Percentiles rank a stretch among this genome's conserved stretches.
These are phyloP conservation scores for Drosophila paucipuncta DNA, from an alignment of 2,888 invertebrate genomes.

Conservation along the genomic window DNA sequence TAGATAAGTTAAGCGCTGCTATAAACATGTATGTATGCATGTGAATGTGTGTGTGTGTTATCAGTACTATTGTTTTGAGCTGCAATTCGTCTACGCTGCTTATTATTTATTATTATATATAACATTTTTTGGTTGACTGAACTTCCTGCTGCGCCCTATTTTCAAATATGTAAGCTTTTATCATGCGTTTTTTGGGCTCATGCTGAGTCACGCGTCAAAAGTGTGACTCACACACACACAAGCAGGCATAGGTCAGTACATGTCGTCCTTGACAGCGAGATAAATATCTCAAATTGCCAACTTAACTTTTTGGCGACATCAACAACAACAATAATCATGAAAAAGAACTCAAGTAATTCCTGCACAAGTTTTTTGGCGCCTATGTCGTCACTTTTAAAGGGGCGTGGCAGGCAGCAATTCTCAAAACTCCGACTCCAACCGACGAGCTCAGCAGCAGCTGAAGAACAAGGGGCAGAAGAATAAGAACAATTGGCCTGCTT, in stretches of 20 bases:
- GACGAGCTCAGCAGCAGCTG: slow-evolving; percentile 36
- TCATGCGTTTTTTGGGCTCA: background rate
- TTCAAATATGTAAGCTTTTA: slow-evolving; percentile 17
- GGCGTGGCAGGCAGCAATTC: slow-evolving; percentile 55
- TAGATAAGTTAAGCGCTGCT: background rate
- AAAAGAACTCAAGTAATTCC: slow-evolving; percentile 23
- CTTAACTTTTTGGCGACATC: slow-evolving; percentile 35
- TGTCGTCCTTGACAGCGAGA: slow-evolving; percentile 59
- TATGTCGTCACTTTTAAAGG: slow-evolving; percentile 58
- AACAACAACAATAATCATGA: slow-evolving; percentile 13
- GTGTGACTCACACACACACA: slow-evolving; percentile 60
- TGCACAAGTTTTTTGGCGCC: slow-evolving; percentile 38
- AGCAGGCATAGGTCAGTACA: slow-evolving; percentile 22
- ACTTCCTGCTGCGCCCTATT: slow-evolving; percentile 35
- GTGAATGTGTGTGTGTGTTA: slow-evolving; percentile 4
- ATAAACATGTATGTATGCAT: background rate
- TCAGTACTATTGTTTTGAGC: slow-evolving; percentile 7
- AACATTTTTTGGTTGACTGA: slow-evolving; percentile 9
- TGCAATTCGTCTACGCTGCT: slow-evolving; percentile 4
- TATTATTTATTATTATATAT: background rate
- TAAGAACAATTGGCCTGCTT: slow-evolving; percentile 7
- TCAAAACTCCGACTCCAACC: slow-evolving; percentile 16
- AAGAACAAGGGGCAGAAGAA: slow-evolving; percentile 1
- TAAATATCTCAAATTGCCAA: slow-evolving; percentile 66
- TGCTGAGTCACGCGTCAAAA: slow-evolving; percentile 60